Conservation (phyloP, 2,113 vertebrate genomes). For the Polypterus bichir region DNA sequence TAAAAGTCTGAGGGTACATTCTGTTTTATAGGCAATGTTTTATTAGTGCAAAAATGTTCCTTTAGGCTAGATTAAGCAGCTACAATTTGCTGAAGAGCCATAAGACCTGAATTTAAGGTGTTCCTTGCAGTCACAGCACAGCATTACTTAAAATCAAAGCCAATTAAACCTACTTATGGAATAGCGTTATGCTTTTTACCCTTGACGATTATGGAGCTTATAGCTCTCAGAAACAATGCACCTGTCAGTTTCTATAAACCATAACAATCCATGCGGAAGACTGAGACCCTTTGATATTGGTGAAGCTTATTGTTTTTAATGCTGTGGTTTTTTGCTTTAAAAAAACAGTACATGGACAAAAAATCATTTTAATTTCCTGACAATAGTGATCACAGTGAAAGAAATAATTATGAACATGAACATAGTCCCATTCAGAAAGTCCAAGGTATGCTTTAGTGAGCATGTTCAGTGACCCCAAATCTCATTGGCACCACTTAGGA, state of each 20-base stretch:
- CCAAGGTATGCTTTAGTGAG: conserved; percentile 49
- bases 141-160: conserved; percentile 95
- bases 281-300: conserved; percentile 66
- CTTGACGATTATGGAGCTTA: conserved; percentile 88
- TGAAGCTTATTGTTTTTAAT: conserved; percentile 71
- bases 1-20: conserved; percentile 92
- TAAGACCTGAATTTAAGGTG: conserved; percentile 82
- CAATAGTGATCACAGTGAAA: conserved; percentile 50
- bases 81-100: conserved; percentile 66
- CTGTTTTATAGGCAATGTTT: conserved; percentile 97
- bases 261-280: conserved; percentile 87
- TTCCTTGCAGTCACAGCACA: conserved; percentile 66
- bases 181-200: conserved; percentile 84
- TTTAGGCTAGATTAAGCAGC: conserved; percentile 89
- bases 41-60: conserved; percentile 91
- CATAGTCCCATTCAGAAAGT: conserved; percentile 27
- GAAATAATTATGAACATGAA: conserved; percentile 64
- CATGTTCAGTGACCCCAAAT: conserved; percentile 40
- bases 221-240: conserved; percentile 94
- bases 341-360: conserved; percentile 62
- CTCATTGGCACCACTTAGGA: conserved; percentile 37
- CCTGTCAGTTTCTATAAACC: conserved; percentile 91
- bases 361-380: conserved; percentile 54
- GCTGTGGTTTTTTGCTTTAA: conserved; percentile 48
- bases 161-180: conserved; percentile 93